Conservation (phyloP, 2,113 vertebrate genomes). For the Caranx melampygus region DNA sequence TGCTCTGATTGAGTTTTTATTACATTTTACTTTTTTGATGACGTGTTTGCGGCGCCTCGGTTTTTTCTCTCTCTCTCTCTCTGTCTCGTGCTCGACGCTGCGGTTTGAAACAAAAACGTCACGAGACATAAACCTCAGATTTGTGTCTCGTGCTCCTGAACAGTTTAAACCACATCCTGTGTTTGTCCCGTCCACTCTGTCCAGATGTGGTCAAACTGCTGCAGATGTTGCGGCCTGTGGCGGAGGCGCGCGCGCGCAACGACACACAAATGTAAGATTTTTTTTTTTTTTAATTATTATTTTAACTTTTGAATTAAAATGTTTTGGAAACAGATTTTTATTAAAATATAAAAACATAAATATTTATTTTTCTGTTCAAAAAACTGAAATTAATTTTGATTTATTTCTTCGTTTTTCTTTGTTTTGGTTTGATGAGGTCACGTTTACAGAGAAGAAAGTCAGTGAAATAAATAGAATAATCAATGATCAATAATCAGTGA, state of each 20-base stretch:
- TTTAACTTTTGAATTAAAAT: not conserved
- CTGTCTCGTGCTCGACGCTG: not conserved
- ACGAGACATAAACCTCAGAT: not conserved
- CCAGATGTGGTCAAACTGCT: constrained; percentile 15
- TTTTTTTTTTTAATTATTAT: not conserved
- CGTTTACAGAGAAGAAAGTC: not conserved
- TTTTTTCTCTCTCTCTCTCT: not conserved
- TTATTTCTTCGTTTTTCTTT: not conserved
- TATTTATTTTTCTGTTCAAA: not conserved
- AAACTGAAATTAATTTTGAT: not conserved
- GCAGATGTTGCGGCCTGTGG: constrained; percentile 44
- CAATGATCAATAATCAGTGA: not conserved
- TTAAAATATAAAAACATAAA: not conserved
- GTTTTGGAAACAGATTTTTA: not conserved
- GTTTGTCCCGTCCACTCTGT: not conserved
- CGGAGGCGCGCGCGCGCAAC: not conserved
- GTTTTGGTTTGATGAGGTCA: not conserved
- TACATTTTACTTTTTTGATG: not conserved
- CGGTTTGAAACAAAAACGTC: not conserved
- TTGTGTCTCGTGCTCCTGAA: not conserved
- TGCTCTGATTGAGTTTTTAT: rapidly evolving
- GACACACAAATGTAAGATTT: not conserved
- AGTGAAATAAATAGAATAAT: not conserved
- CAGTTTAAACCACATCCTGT: not conserved
- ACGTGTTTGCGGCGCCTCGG: constrained; percentile 1